Evolutionary conservation across 2,888 invertebrate species (phyloP), one percentile per base, ranked within the genome.

Genomic region (Agonopterix arenella): DNA sequence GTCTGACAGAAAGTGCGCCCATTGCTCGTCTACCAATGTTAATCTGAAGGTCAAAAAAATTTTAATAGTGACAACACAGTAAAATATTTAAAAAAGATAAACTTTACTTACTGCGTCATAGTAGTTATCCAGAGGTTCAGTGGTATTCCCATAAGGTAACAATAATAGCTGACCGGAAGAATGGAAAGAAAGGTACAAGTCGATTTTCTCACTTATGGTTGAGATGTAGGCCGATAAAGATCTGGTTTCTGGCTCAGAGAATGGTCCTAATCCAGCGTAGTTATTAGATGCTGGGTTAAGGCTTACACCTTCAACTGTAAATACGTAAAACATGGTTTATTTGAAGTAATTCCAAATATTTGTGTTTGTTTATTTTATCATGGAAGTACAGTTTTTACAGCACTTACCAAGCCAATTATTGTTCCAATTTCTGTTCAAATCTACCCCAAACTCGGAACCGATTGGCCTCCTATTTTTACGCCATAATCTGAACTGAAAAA

Each of bases 351-450:
- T n/a, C 40, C 4, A 41, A 28, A 47, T 43, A 48, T 40, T 10
- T 40, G 40, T n/a, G n/a, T 40, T n/a, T 8, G 3, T 10, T 40
- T n/a, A 40, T 40, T 1, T 40, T 10, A 1, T 40, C 2, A 28
- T 28, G 28, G 7, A 28, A 1, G 4, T 28, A 5, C 28, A 7
- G 7, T 28, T 5, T 28, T 5, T 28, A 28, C 28, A 5, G 7
- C 1, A 28, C 28, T 28, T 28, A 28, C 28, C 28, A 28, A 90
- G 88, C 93, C 94, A 94, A 56, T 91, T 90, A 66, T 89, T 92
- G 53, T 89, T 92, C 93, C 93, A 96, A 73, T 96, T 96, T 53
- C 96, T 90, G 70, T 96, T 96, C 1, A 94, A 91, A 74, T 96
- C 95, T 0, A 92, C 91, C 3, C 96, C 96, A 52, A 75, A 73